Evolutionary conservation across 2,113 vertebrate species (phyloP), one percentile per base, ranked within the genome.

Genomic region (Pseudorasbora parva): DNA sequence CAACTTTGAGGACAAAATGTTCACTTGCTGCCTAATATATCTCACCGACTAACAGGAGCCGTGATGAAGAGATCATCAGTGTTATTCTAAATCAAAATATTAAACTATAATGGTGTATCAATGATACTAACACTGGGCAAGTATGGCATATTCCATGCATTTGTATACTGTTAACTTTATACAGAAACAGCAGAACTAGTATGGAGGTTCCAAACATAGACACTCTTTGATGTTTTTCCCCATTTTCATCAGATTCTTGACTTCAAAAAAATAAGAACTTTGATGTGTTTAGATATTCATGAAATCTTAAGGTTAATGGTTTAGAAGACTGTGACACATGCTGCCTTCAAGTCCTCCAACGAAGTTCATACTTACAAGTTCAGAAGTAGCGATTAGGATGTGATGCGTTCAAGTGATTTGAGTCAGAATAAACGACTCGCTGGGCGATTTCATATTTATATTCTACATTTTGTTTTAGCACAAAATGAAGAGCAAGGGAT

Each of bases 221-320:
- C 3, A 21, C 37, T 21, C 33, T 41, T 54, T 54, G 51, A 54
- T 54, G 51, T 19, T 54, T 17, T 54, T 21, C 6, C 2, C 17
- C 51, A 54, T 33, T 41, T 68, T 68, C 64, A 41, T 68, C 64
- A 21, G 19, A 17, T 21, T 66, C 33, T 68, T 68, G 30, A 68
- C 64, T 5, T 10, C 27, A 62, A 19, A 33, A 64, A 30, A 64
- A 30, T 19, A 64, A 0, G 14, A 1, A 19, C 17, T 64, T 19
- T 64, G 62, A 8, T 33, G 27, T 33, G 62, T 66, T 66, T 37
- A 41, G 64, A 68, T 41, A 41, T 68, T 68, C 19, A 68, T 68
- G 64, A 68, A 68, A 68, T 68, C 33, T 68, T 68, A 68, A 68
- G 64, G 9, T 41, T 68, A 68, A 68, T 37, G 64, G 17, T 68